These are phyloP conservation scores for Galeopsomyia nigrocyanea DNA, from an alignment of 2,888 invertebrate genomes.

Conservation along the genomic window DNA sequence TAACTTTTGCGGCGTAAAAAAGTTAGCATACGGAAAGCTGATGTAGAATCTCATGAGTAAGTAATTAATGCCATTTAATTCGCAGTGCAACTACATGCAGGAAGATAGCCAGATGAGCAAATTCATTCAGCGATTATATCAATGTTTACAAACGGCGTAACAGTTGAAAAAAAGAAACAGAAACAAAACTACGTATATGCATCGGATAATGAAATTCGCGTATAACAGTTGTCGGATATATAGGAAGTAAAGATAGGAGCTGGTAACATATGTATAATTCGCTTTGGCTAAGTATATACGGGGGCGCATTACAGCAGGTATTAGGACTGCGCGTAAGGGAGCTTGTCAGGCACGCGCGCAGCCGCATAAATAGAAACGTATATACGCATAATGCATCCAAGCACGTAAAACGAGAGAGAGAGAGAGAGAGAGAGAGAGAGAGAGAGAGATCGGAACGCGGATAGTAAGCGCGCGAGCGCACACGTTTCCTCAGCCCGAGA, in stretches of 20 bases:
- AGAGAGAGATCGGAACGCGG: conserved; percentile 22
- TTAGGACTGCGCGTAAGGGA: conserved; percentile 15
- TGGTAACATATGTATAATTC: conserved; percentile 17
- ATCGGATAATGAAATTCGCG: conserved; percentile 50
- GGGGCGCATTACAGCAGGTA: background rate
- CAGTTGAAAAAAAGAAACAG: conserved; percentile 5
- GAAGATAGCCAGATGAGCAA: too few species aligned
- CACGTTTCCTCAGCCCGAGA: background rate
- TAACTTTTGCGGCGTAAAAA: too few species aligned
- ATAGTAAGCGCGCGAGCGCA: background rate
- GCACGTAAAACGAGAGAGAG: conserved; percentile 38
- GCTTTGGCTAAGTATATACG: conserved; percentile 22
- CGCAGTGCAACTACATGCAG: too few species aligned
- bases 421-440: conserved; percentile 12
- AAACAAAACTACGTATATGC: background rate
- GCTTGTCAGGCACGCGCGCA: conserved; percentile 47
- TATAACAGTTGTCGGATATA: conserved; percentile 54
- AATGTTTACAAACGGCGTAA: conserved; percentile 5
- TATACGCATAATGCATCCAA: conserved; percentile 49
- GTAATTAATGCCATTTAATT: too few species aligned
- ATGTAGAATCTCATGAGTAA: too few species aligned
- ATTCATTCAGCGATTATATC: too few species aligned
- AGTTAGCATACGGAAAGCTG: too few species aligned
- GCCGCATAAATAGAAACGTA: conserved; percentile 58
- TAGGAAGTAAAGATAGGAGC: background rate